A percentile compares a stretch with the other conserved stretches of the same genome.
Conservation (phyloP, 2,888 invertebrate genomes). For the Mactromeris polynyma region DNA sequence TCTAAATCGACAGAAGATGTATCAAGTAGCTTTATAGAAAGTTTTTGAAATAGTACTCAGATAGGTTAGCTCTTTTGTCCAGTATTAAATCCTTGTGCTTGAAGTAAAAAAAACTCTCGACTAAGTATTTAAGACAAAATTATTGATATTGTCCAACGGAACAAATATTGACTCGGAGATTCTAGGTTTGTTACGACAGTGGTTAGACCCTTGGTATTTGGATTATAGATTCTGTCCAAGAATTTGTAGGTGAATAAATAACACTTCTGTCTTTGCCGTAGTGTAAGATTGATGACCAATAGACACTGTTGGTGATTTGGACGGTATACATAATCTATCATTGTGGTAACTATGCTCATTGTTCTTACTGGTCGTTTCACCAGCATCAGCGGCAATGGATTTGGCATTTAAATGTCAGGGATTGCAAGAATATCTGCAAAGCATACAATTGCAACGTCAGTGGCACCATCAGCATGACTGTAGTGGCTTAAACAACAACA, state of each 20-base stretch:
- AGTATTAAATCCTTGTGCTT: no score
- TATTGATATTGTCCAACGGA: neutral
- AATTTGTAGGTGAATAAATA: neutral
- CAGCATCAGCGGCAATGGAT: no score
- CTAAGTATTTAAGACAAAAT: neutral
- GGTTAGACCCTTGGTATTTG: slow-evolving; percentile 1
- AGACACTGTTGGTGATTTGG: neutral
- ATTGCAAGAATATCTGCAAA: no score
- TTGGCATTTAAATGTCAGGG: no score
- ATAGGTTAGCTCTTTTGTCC: no score
- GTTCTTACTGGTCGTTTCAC: neutral
- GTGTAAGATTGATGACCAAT: slow-evolving; percentile 5
- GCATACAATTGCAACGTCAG: no score
- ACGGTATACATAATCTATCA: neutral
- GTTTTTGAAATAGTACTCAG: no score
- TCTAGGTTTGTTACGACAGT: neutral
- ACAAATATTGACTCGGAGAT: neutral
- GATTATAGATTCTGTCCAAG: slow-evolving; percentile 1
- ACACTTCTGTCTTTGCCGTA: neutral
- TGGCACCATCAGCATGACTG: no score
- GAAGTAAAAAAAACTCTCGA: no score
- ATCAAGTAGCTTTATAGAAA: no score
- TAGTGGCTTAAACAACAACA: no score
- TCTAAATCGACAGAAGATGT: no score
- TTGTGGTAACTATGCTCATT: neutral